Conservation (phyloP, 92 coral and sea anemone species). For the Phenganax subtilis region DNA sequence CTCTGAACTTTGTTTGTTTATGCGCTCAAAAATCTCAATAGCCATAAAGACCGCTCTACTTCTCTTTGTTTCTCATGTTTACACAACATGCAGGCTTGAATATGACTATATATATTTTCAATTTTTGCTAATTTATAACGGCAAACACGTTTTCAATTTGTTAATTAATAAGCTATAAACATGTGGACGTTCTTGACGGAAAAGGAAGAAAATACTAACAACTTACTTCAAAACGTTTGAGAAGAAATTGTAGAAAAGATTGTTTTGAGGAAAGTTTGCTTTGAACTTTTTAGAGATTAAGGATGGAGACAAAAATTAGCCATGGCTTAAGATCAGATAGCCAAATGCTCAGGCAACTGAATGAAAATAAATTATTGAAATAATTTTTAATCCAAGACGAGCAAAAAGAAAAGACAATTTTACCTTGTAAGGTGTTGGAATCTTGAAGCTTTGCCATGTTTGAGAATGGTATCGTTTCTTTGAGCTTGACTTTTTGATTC, state of each 20-base stretch:
- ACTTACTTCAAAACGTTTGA: neutral
- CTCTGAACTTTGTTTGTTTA: neutral
- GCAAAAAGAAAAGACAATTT: neutral
- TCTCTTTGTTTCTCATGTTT: neutral
- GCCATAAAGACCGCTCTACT: neutral
- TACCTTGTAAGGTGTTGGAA: neutral
- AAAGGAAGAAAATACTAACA: neutral
- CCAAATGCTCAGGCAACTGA: slow-evolving; percentile 32
- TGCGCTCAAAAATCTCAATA: no score
- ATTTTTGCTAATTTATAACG: slow-evolving; percentile 13
- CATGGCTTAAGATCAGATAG: slow-evolving; percentile 35
- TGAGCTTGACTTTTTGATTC: neutral
- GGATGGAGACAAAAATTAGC: slow-evolving; percentile 20
- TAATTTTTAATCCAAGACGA: neutral
- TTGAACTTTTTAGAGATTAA: neutral
- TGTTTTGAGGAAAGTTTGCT: neutral
- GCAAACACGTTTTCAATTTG: slow-evolving; percentile 6
- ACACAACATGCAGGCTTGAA: neutral
- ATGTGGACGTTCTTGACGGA: neutral
- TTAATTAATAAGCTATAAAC: slow-evolving; percentile 18
- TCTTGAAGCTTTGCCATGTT: neutral
- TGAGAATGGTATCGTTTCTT: neutral
- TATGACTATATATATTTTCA: slow-evolving; percentile 12
- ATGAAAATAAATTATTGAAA: slow-evolving; percentile 29
- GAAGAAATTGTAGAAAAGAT: neutral